Base-by-base conservation (phyloP, 2,113 vertebrate species). In the Indri indri region DNA sequence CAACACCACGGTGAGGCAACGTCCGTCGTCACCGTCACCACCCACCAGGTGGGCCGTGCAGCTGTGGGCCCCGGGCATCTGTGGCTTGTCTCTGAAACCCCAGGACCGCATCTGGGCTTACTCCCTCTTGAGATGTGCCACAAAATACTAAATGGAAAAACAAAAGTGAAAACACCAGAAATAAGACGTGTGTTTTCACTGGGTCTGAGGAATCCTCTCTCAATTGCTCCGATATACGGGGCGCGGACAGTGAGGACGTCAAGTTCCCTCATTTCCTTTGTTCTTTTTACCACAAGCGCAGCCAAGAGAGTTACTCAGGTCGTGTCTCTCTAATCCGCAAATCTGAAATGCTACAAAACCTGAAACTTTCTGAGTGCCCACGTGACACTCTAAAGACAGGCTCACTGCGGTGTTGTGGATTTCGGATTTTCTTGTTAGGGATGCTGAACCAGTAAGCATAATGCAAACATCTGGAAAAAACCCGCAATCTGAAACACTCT, bases 171-270 rank as follows among this genome's bases (percentile, higher is more conserved):
- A 0, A 34, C 27, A 22, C n/a, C 25, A 16, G 66, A 61, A 52
- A 30, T 0, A 47, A 13, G 3, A 4, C 0, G 2, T 1, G 25
- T 3, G 1, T 2, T 2, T 9, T 1, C 1, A 1, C 3, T 14
- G 8, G 6, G 12, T 27, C 45, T 2, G 23, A 30, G n/a, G 27
- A 0, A 5, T 11, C 77, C 8, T 2, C 13, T 40, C n/a, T 86
- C 25, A 0, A 0, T 0, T 20, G 74, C 57, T 32, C 10, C 8
- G 3, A 22, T 4, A n/a, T 12, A 22, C 23, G 0, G 2, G 3
- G 10, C 6, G 32, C 54, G 6, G 2, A 5, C 7, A 37, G 66
- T 2, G 13, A 9, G 1, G 25, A 54, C 0, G 3, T 12, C 59
- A 14, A 17, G 27, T 45, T 17, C 8, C 8, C 66, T 14, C 27